Percentiles rank a stretch among this genome's conserved stretches.
phyloP scores from a whole-genome alignment of 2,113 vertebrate genomes.

The Aphyosemion australe region DNA sequence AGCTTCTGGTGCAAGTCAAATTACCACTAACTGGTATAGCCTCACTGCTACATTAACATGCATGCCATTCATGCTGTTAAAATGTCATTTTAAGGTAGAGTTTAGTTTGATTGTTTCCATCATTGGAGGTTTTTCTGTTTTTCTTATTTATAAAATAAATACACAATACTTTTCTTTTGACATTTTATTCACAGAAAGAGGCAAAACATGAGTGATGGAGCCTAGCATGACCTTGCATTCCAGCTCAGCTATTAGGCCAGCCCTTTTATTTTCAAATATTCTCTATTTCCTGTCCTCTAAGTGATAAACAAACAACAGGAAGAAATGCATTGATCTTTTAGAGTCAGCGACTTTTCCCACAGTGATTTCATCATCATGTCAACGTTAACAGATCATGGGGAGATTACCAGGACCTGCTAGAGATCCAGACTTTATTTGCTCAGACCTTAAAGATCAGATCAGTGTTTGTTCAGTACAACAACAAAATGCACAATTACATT shows the following conservation, averaged over 20 bases:
- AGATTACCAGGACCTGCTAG: constrained; percentile 7
- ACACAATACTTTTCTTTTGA: no score
- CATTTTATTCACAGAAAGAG: not conserved
- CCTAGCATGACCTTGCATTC: not conserved
- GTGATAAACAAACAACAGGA: constrained; percentile 11
- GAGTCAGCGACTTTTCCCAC: constrained; percentile 15
- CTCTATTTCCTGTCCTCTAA: not conserved
- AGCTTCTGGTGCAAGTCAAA: constrained; percentile 36
- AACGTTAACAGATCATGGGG: constrained; percentile 25
- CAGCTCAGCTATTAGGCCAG: not conserved
- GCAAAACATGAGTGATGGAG: constrained; percentile 2
- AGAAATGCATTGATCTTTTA: constrained; percentile 10
- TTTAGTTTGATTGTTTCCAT: constrained; percentile 16
- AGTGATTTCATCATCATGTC: constrained; percentile 23
- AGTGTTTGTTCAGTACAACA: constrained; percentile 1
- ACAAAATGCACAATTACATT: not conserved
- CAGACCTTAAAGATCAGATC: constrained; percentile 10
- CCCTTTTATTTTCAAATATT: constrained; percentile 19
- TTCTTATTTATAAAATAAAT: not conserved
- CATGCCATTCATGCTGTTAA: constrained; percentile 25
- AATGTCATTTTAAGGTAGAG: constrained; percentile 5
- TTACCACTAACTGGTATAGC: no score
- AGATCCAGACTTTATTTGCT: constrained; percentile 20
- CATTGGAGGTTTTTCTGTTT: constrained; percentile 21
- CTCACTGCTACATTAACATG: constrained; percentile 33